Conservation (phyloP, 2,113 vertebrate species). For the Xenus cinereus region DNA sequence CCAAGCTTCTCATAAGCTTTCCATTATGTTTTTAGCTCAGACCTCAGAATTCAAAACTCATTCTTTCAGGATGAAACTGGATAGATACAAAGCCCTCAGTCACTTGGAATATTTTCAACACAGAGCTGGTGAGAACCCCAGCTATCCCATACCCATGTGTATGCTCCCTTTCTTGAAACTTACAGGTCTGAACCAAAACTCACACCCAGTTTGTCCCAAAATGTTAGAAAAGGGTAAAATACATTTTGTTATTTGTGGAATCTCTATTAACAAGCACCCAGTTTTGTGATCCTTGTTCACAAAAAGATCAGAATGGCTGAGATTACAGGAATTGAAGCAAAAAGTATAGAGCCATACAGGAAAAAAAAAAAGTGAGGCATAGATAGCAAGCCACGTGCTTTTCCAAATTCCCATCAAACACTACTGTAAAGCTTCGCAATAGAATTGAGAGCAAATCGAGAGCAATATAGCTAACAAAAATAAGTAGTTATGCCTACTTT, state of each 20-base stretch:
- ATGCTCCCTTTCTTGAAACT: not conserved
- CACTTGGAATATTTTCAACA: not conserved
- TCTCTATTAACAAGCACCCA: not conserved
- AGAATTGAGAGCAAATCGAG: not conserved
- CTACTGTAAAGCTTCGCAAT: not conserved
- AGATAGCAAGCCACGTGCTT: not conserved
- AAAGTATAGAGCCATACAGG: not conserved
- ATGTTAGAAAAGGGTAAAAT: not conserved
- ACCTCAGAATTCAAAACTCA: constrained; percentile 31
- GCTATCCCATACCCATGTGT: not conserved
- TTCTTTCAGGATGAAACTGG: constrained; percentile 39
- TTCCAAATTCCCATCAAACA: not conserved
- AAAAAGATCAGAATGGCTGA: not conserved
- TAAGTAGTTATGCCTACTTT: not conserved
- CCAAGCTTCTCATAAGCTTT: constrained; percentile 1
- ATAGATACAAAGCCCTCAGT: not conserved
- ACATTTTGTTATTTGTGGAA: not conserved
- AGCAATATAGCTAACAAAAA: not conserved
- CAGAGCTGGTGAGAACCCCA: not conserved
- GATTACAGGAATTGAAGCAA: not conserved
- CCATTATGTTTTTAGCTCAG: constrained; percentile 39
- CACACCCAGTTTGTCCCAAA: not conserved
- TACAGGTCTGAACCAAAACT: not conserved
- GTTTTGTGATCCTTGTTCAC: not conserved
- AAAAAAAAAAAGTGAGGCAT: not conserved